Conservation (phyloP, 2,797 vertebrate genomes). For the Rhyacichthys aspro region DNA sequence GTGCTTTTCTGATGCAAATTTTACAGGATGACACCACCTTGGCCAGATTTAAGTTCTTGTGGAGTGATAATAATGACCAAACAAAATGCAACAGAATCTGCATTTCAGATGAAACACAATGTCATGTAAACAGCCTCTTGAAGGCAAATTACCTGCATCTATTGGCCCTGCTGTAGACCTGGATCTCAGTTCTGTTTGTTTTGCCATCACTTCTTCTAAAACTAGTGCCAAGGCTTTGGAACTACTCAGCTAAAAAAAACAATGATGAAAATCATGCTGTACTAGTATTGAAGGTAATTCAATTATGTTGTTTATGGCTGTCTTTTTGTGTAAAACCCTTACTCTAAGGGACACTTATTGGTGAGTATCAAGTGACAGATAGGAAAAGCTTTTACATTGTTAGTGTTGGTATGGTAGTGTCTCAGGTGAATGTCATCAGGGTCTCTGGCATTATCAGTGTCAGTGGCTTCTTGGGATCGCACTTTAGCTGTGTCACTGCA, state of each 20-base stretch:
- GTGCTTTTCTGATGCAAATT: background rate
- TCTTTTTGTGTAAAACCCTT: no score
- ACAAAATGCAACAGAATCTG: no score
- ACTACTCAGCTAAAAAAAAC: conserved; percentile 27
- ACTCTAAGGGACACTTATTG: no score
- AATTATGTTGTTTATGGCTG: no score
- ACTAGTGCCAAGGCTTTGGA: conserved; percentile 53
- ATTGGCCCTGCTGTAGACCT: conserved; percentile 70
- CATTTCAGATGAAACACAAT: no score
- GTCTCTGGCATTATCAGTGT: conserved; percentile 14
- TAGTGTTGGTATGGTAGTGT: conserved; percentile 8
- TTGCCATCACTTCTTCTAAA: conserved; percentile 72
- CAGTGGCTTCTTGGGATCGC: conserved; percentile 16
- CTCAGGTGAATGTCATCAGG: conserved; percentile 30
- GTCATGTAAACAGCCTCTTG: no score
- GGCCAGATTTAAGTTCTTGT: no score
- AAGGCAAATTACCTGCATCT: conserved; percentile 78
- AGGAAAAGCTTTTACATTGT: conserved; percentile 30
- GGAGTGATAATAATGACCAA: no score
- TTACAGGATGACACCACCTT: background rate
- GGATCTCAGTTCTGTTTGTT: conserved; percentile 74
- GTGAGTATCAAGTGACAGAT: background rate
- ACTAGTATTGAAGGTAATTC: no score
- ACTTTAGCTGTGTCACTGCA: background rate
- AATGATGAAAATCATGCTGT: no score